Conservation (phyloP, 1,140 invertebrate genomes). For the Bombyx mandarina region DNA sequence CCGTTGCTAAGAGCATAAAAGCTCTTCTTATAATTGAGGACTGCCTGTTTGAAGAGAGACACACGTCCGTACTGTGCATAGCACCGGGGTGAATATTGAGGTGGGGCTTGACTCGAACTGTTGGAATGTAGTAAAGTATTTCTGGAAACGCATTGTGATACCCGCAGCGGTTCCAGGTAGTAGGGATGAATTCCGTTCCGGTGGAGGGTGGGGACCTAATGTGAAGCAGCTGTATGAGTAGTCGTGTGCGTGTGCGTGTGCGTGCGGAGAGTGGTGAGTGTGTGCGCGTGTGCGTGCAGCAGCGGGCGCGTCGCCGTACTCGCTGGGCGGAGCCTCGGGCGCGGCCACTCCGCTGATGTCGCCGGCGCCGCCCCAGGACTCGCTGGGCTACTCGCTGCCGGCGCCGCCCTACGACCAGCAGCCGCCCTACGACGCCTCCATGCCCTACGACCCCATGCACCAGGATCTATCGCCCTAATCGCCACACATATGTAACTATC, state of each 20-base stretch:
- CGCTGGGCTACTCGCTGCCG: slow-evolving; percentile 90
- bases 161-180: too few relatives aligned
- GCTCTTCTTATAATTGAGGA: too few relatives aligned
- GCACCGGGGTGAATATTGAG: too few relatives aligned
- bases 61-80: too few relatives aligned
- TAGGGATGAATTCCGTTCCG: too few relatives aligned
- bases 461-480: slow-evolving; percentile 79
- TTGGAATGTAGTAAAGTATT: too few relatives aligned
- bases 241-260: background rate
- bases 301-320: slow-evolving; percentile 91
- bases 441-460: slow-evolving; percentile 91
- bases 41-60: too few relatives aligned
- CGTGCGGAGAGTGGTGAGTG: background rate
- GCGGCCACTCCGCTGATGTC: slow-evolving; percentile 95
- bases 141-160: too few relatives aligned
- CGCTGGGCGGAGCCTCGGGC: slow-evolving; percentile 87
- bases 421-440: slow-evolving; percentile 86
- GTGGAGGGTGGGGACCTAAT: too few relatives aligned
- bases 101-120: too few relatives aligned
- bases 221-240: too few relatives aligned
- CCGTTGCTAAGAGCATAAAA: too few relatives aligned
- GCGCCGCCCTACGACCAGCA: slow-evolving; percentile 88
- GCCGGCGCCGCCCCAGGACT: slow-evolving; percentile 90
- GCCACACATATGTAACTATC: background rate
- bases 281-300: slow-evolving; percentile 28